phyloP scores from a whole-genome alignment of 2,888 invertebrate species.

The Noctua janthe region DNA sequence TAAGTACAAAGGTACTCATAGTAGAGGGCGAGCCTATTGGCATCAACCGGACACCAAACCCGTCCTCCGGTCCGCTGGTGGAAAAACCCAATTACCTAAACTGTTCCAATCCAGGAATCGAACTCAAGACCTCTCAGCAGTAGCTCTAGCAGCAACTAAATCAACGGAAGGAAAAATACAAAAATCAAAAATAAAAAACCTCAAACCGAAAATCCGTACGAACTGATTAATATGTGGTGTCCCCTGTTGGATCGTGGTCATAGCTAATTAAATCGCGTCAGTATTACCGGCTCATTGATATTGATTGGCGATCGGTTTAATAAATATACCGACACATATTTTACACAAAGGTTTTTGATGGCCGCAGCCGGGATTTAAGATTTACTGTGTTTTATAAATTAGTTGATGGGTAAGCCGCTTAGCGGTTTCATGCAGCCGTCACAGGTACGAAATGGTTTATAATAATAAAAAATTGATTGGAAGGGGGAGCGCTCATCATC shows the following conservation, averaged over 20 bases:
- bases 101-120: not conserved
- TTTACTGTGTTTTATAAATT: slow-evolving; percentile 39
- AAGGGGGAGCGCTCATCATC: not conserved
- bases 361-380: slow-evolving; percentile 49
- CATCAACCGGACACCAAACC: not conserved
- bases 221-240: slow-evolving; percentile 41
- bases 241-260: slow-evolving; percentile 39
- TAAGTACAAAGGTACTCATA: not conserved
- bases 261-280: slow-evolving; percentile 61
- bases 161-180: not conserved
- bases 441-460: slow-evolving; percentile 15
- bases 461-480: not conserved
- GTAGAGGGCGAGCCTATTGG: not conserved
- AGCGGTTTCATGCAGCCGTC: slow-evolving; percentile 25
- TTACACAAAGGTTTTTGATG: slow-evolving; percentile 47
- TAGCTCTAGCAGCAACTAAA: not conserved
- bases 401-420: slow-evolving; percentile 44
- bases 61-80: not conserved
- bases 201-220: not conserved
- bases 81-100: not conserved
- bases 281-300: slow-evolving; percentile 51
- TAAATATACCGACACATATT: slow-evolving; percentile 49
- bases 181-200: not conserved
- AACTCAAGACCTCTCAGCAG: not conserved
- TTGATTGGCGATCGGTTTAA: slow-evolving; percentile 50